These are phyloP conservation scores for Drosophila macrothrix DNA, from an alignment of 2,888 invertebrate species.

Conservation along the genomic window DNA sequence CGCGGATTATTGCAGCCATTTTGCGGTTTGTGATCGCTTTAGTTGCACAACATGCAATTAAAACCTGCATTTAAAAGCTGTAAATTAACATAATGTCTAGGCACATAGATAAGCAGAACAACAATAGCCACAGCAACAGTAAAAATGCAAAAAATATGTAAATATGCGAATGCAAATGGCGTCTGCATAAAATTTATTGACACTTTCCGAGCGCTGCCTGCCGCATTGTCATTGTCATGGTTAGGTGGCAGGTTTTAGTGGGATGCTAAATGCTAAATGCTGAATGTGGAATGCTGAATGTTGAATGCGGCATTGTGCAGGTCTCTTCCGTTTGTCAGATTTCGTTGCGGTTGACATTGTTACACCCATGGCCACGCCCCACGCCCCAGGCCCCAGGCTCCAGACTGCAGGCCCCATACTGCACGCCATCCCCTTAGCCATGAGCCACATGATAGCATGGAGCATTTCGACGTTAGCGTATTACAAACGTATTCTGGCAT, in stretches of 20 bases:
- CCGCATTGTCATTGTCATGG: constrained; percentile 70
- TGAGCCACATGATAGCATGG: neutral
- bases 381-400: neutral
- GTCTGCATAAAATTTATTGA: constrained; percentile 81
- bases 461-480: neutral
- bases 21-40: constrained; percentile 57
- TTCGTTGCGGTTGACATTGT: constrained; percentile 74
- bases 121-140: constrained; percentile 21
- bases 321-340: constrained; percentile 57
- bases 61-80: constrained; percentile 57
- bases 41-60: constrained; percentile 72
- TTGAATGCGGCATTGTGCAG: constrained; percentile 47
- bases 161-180: constrained; percentile 78
- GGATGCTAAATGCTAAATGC: constrained; percentile 2
- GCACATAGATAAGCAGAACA: constrained; percentile 15
- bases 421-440: neutral
- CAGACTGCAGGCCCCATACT: neutral
- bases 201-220: constrained; percentile 61
- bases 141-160: constrained; percentile 66
- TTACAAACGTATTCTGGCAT: constrained; percentile 1
- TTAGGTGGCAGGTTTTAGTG: constrained; percentile 12
- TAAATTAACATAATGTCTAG: constrained; percentile 75
- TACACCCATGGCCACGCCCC: constrained; percentile 63
- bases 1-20: constrained; percentile 59
- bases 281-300: neutral